Percentiles rank a stretch among this genome's conserved stretches.
Evolutionary conservation across 2,113 vertebrate species (phyloP).

Genomic region (Vicugna pacos): DNA sequence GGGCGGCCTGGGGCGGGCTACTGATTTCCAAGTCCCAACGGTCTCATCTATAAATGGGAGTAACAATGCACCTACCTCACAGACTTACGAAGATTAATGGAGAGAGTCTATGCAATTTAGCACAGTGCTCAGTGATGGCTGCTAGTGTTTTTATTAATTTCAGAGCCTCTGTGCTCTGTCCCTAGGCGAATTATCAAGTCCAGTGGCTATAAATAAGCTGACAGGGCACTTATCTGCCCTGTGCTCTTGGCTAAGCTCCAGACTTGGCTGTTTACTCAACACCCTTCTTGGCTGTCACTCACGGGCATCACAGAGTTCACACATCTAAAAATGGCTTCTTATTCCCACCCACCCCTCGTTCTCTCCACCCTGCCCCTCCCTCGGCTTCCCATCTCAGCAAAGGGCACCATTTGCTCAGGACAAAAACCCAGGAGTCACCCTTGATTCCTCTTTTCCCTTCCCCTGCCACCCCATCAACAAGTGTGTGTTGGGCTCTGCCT

Average conservation of each 20-base stretch:
- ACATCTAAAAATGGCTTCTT: background rate
- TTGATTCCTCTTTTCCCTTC: background rate
- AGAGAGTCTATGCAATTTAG: background rate
- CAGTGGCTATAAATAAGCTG: background rate
- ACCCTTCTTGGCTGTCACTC: background rate
- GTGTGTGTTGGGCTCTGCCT: background rate
- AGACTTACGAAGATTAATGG: background rate
- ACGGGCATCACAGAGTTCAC: background rate
- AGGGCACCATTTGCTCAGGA: background rate
- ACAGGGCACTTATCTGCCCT: background rate
- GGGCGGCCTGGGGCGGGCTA: background rate
- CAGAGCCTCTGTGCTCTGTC: background rate
- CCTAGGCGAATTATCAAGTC: background rate
- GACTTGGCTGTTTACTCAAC: background rate
- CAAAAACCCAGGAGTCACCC: background rate
- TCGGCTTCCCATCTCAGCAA: background rate
- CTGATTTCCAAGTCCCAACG: background rate
- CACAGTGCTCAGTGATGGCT: background rate
- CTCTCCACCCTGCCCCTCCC: background rate
- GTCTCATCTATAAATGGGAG: background rate
- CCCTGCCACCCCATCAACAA: background rate
- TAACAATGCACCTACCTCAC: background rate
- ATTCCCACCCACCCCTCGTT: background rate
- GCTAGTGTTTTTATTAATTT: background rate
- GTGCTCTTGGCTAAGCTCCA: background rate